Conservation (phyloP, 2,888 invertebrate genomes). For the Cheilosia pagana region DNA sequence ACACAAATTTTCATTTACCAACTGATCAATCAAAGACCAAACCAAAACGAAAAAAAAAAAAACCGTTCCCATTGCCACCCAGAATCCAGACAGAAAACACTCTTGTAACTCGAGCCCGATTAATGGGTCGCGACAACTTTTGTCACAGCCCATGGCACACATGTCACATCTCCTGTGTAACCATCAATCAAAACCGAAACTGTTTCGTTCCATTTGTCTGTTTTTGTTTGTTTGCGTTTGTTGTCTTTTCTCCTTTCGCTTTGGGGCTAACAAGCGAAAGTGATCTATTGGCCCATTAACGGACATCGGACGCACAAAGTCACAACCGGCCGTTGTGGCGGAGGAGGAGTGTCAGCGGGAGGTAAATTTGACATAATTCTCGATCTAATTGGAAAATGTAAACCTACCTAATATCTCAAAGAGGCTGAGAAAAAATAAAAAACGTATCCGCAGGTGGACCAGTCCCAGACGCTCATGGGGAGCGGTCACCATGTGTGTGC, state of each 20-base stretch:
- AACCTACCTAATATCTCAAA: slow-evolving; percentile 2
- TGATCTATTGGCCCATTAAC: slow-evolving; percentile 71
- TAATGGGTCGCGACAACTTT: slow-evolving; percentile 53
- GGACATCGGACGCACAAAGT: slow-evolving; percentile 24
- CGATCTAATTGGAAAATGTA: slow-evolving; percentile 59
- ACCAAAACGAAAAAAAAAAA: slow-evolving; percentile 13
- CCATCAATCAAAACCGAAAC: slow-evolving; percentile 69
- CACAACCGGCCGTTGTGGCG: not conserved
- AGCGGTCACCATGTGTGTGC: slow-evolving; percentile 50
- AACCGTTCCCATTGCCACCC: slow-evolving; percentile 47
- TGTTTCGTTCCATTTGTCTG: slow-evolving; percentile 31
- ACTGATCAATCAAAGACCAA: slow-evolving; percentile 49
- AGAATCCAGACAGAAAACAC: slow-evolving; percentile 18
- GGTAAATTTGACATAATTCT: slow-evolving; percentile 68
- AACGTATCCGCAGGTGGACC: slow-evolving; percentile 69
- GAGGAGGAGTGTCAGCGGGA: slow-evolving; percentile 39
- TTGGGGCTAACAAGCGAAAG: slow-evolving; percentile 67
- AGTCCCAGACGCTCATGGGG: slow-evolving; percentile 16
- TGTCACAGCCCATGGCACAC: slow-evolving; percentile 67
- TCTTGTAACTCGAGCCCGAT: slow-evolving; percentile 53
- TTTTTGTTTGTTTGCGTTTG: slow-evolving; percentile 3
- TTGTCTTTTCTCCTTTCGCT: slow-evolving; percentile 1
- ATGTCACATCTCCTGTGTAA: slow-evolving; percentile 63
- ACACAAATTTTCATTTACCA: not conserved
- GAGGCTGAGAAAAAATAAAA: slow-evolving; percentile 9